A percentile compares a stretch with the other conserved stretches of the same genome.
phyloP scores from a whole-genome alignment of 2,888 invertebrate species.

The Eutolmus rufibarbis region DNA sequence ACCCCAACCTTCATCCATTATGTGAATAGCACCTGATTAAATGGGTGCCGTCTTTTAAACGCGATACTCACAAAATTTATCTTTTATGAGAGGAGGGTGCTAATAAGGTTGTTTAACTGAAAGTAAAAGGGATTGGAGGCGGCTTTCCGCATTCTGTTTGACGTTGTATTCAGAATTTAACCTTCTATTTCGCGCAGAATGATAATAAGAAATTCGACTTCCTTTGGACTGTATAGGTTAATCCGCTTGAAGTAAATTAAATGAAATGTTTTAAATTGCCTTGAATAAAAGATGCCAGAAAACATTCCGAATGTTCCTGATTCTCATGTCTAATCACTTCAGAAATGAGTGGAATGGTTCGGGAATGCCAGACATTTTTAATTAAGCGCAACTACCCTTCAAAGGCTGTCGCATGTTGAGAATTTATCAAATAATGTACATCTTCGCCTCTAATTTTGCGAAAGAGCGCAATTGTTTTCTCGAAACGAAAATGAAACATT shows the following conservation, averaged over 20 bases:
- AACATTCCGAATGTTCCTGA: not conserved
- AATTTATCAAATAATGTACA: not conserved
- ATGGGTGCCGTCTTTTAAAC: not conserved
- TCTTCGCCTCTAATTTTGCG: not conserved
- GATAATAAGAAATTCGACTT: not conserved
- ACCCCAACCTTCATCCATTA: not conserved
- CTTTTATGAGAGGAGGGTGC: not conserved
- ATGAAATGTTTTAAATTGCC: not conserved
- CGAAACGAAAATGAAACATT: not conserved
- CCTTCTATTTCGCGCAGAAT: too few species aligned
- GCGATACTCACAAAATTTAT: not conserved
- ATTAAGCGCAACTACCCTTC: not conserved
- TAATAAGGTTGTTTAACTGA: not conserved
- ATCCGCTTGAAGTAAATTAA: not conserved
- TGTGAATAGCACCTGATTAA: not conserved
- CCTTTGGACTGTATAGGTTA: not conserved
- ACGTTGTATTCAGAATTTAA: not conserved
- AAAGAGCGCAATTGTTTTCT: not conserved
- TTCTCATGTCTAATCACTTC: not conserved
- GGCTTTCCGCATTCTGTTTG: not conserved
- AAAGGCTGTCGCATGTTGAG: not conserved
- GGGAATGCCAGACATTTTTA: not conserved
- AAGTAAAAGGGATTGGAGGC: not conserved
- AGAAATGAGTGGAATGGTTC: not conserved
- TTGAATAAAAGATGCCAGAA: not conserved